Evolutionary conservation across 2,113 vertebrate genomes (phyloP).

Genomic region (Microtus pennsylvanicus): DNA sequence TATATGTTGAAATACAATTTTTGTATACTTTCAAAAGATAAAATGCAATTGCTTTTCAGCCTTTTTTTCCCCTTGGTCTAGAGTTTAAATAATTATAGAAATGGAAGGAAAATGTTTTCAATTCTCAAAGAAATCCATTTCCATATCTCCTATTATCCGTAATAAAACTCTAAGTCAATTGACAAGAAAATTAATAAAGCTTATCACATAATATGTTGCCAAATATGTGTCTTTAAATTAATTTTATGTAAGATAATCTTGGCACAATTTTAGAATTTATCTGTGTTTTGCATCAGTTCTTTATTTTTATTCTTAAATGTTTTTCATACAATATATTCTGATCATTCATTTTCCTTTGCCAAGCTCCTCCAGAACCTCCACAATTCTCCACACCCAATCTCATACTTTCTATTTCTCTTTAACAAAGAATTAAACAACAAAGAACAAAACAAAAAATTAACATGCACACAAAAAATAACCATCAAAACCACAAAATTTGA

Average conservation of each 20-base stretch:
- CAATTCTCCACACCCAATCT: not conserved
- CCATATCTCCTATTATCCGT: not conserved
- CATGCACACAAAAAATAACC: not conserved
- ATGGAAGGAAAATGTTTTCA: not conserved
- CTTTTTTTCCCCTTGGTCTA: not conserved
- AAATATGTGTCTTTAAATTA: conserved; percentile 17
- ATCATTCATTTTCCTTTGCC: not conserved
- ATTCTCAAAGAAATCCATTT: not conserved
- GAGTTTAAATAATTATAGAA: conserved; percentile 49
- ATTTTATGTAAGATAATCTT: not conserved
- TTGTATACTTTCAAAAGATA: not conserved
- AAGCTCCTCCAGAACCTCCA: not conserved
- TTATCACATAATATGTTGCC: not conserved
- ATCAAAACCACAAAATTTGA: not conserved
- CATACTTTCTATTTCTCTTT: not conserved
- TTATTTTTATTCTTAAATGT: not conserved
- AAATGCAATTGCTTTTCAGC: not conserved
- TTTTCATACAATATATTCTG: not conserved
- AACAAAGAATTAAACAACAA: not conserved
- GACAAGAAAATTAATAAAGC: not conserved
- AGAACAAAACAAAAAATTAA: not conserved
- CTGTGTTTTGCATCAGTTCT: not conserved
- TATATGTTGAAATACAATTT: not conserved
- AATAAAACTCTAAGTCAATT: conserved; percentile 8
- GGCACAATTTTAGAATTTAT: not conserved